Conservation (phyloP, 1,140 invertebrate species). For the Phymorhynchus buccinoides region DNA sequence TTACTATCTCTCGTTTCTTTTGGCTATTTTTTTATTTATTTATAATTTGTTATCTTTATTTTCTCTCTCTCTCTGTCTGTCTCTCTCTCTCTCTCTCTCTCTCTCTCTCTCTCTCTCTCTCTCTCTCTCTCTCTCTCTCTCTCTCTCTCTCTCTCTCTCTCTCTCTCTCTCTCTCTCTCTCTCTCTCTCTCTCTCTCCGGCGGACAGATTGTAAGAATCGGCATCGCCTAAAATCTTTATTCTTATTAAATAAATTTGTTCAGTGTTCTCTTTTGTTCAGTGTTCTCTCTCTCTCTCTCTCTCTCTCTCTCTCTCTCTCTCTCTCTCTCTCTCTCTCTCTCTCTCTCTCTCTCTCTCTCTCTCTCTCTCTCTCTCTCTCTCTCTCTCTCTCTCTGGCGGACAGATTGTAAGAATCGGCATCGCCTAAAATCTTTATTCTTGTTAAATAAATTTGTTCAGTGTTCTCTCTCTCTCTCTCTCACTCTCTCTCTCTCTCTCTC, state of each 20-base stretch:
- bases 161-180: neutral
- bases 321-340: neutral
- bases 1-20: too few species aligned
- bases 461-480: conserved; percentile 24
- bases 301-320: conserved; percentile 8
- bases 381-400: neutral
- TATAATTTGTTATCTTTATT: too few species aligned
- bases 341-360: neutral
- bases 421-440: too few species aligned
- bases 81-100: neutral
- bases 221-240: too few species aligned
- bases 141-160: neutral
- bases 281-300: neutral
- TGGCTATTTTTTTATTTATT: too few species aligned
- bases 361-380: neutral
- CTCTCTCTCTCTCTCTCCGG: conserved; percentile 10
- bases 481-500: neutral
- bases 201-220: too few species aligned
- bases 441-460: too few species aligned
- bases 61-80: neutral
- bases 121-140: neutral
- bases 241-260: too few species aligned
- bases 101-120: neutral
- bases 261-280: too few species aligned
- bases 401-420: too few species aligned